phyloP scores from a whole-genome alignment of 1,140 invertebrate genomes.

The Drosophila kurseongensis region DNA sequence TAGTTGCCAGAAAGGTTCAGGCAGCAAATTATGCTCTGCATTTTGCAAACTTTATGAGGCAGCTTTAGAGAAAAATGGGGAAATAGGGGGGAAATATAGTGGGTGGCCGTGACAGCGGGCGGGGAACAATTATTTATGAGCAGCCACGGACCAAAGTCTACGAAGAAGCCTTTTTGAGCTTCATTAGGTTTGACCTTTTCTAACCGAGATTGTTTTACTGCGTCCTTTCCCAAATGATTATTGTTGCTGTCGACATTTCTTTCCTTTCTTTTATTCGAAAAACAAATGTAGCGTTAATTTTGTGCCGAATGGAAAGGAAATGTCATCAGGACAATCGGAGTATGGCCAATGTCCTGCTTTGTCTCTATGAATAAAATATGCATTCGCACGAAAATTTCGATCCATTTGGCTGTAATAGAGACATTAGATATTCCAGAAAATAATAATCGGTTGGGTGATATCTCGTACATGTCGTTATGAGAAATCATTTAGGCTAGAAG shows the following conservation, averaged over 20 bases:
- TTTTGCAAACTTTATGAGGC: slow-evolving; percentile 55
- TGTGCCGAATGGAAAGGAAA: slow-evolving; percentile 45
- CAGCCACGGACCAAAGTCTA: slow-evolving; percentile 49
- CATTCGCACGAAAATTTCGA: slow-evolving; percentile 30
- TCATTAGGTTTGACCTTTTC: slow-evolving; percentile 67
- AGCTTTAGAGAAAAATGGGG: background rate
- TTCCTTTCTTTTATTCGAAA: slow-evolving; percentile 31
- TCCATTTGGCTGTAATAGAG: slow-evolving; percentile 39
- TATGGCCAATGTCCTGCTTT: slow-evolving; percentile 29
- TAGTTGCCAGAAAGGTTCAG: slow-evolving; percentile 20
- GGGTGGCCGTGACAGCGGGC: slow-evolving; percentile 11
- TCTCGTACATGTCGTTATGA: slow-evolving; percentile 17
- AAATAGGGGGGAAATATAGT: background rate
- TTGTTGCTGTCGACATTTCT: slow-evolving; percentile 19
- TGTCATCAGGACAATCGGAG: slow-evolving; percentile 55
- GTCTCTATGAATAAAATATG: slow-evolving; percentile 48
- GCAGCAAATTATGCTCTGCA: slow-evolving; percentile 71
- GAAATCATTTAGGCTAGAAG: background rate
- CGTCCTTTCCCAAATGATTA: slow-evolving; percentile 33
- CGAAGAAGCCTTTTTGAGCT: slow-evolving; percentile 48
- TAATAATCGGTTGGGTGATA: slow-evolving; percentile 23
- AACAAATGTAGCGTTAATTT: slow-evolving; percentile 53
- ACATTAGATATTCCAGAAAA: slow-evolving; percentile 27
- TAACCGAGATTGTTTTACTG: slow-evolving; percentile 13
- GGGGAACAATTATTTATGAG: slow-evolving; percentile 63